Evolutionary conservation across 1,140 invertebrate genomes (phyloP), one percentile per base, ranked within the genome.

Genomic region (Drosophila sturtevanti): DNA sequence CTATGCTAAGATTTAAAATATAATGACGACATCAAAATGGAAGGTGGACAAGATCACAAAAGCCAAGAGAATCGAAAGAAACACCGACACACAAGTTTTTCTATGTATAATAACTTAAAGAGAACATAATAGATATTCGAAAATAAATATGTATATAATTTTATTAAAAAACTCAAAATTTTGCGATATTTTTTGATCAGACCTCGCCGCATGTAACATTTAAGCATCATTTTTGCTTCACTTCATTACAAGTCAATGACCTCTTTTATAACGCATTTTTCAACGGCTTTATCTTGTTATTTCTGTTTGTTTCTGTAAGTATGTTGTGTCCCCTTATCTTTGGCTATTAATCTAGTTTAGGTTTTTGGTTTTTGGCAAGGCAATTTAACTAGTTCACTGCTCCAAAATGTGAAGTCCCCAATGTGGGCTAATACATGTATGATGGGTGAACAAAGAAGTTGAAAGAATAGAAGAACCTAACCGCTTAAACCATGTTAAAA

Each of bases 261-360:
- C 41, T 16, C 2, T 21, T 35, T 48, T 48, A 48, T 48, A 48
- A 48, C 16, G 41, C 41, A 48, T 48, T 21, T 48, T 48, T 48
- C 41, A 48, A 35, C 34, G 56, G 31, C 34, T 37, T 24, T 24
- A 22, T 75, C 21, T 61, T 48, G 71, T 52, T 22, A 4, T 58
- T 68, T 54, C 16, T 37, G 37, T 54, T 21, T 34, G 14, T 62
- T 31, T 37, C 16, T 55, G 22, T 27, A 54, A 54, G 54, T 63
- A 48, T 38, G 10, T 55, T 51, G 37, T 35, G 68, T 62, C 68
- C 51, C 76, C 79, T 87, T 87, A 87, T 87, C 79, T 65, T 61
- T 56, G 73, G 38, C 68, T 82, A 89, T 82, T 87, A 87, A 87
- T 89, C 82, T 86, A 87, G 82, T 85, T 85, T 77, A 85, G 81